Evolutionary conservation across 2,797 vertebrate species (phyloP), one percentile per base, ranked within the genome.

Genomic region (Calcarius lapponicus): DNA sequence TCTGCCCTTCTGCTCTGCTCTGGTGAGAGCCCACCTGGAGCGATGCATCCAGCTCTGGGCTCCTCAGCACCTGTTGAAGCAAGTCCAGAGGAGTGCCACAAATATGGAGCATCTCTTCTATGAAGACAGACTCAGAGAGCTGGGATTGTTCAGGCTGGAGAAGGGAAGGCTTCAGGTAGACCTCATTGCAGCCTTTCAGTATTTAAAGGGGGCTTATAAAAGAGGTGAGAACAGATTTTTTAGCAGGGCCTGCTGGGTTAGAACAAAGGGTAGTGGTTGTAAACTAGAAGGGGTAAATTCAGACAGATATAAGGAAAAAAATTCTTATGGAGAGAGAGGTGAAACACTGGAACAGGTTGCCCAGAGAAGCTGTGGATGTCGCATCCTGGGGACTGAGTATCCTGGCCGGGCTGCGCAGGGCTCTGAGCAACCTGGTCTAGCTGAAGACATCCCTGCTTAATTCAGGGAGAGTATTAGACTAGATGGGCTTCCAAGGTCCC

Each of bases 1-100:
- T 54, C 13, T 42, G 22, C 15, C 31, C 34, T 6, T 60, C 61
- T 60, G 34, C 29, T 73, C 53, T 20, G 8, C 70, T 61, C 34
- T 32, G 69, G 21, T 48, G 48, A 75, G 26, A 62, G 3, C 62
- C 42, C 42, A 13, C 15, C 34, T 54, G 62, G 3, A 26, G 6
- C 0, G 0, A 50, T 54, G 54, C 31, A 42, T 57, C 26, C 31
- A 24, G 22, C 26, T 67, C 62, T 56, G 48, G 10, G 31, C 18
- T 48, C 48, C 26, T 8, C 42, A 61, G 26, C 48, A 61, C 22
- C 25, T 22, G 14, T 12, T 18, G 34, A 14, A 56, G 31, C 14
- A 61, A 42, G 31, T 12, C 65, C 62, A 74, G 21, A 48, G 47
- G 10, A 74, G 34, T 7, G 31, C 34, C 48, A 42, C 32, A 42